These are phyloP conservation scores for Pteromalus puparum DNA, from an alignment of 1,140 invertebrate species.

Conservation along the genomic window DNA sequence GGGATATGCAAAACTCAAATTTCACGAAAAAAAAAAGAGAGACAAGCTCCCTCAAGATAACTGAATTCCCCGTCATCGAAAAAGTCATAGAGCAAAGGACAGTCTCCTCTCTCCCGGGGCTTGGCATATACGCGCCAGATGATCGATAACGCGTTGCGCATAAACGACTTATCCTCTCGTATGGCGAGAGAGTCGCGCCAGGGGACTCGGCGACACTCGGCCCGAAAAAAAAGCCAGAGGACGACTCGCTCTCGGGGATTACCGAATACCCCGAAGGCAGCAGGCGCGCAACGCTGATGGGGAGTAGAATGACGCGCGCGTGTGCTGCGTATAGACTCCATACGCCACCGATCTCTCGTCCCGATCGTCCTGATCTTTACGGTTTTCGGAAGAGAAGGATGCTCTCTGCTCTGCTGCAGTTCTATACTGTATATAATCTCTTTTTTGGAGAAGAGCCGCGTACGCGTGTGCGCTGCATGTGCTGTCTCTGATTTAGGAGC, in stretches of 20 bases:
- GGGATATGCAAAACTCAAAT: not conserved
- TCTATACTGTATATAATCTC: not conserved
- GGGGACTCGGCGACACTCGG: not conserved
- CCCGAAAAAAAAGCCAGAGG: not conserved
- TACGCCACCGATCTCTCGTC: not conserved
- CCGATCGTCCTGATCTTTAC: conserved; percentile 36
- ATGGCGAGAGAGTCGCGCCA: not conserved
- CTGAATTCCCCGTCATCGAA: not conserved
- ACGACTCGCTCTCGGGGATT: conserved; percentile 21
- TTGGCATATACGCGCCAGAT: not conserved
- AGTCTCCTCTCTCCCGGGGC: not conserved
- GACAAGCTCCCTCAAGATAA: not conserved
- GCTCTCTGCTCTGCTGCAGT: too few species aligned
- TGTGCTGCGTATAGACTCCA: not conserved
- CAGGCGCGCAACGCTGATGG: not conserved
- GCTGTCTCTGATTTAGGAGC: too few species aligned
- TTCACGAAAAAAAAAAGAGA: not conserved
- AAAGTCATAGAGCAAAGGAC: not conserved
- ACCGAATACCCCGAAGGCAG: not conserved
- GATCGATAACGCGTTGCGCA: conserved; percentile 37
- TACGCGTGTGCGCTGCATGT: not conserved
- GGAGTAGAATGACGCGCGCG: not conserved
- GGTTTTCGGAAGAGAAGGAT: conserved; percentile 20
- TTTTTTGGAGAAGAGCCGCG: not conserved
- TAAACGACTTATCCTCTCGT: not conserved